A percentile compares a stretch with the other conserved stretches of the same genome.
These are phyloP conservation scores for Leptatherina wallacei DNA, from an alignment of 2,797 vertebrate genomes.

Conservation along the genomic window DNA sequence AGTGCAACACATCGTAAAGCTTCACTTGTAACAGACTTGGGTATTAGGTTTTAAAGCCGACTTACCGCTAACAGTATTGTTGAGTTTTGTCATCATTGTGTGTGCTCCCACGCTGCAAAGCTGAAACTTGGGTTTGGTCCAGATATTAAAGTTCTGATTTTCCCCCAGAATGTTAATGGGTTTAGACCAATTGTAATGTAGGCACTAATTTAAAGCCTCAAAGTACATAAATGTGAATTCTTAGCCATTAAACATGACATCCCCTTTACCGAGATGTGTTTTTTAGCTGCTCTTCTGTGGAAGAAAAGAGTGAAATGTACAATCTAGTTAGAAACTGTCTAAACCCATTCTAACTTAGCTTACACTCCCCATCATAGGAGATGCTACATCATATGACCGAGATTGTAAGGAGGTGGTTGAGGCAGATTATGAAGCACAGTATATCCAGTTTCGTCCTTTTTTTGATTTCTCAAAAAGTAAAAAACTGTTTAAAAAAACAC, in stretches of 20 bases:
- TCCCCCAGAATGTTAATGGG: background rate
- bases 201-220: background rate
- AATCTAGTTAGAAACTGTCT: background rate
- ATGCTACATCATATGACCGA: background rate
- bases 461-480: background rate
- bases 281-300: background rate
- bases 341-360: background rate
- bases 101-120: slow-evolving; percentile 8
- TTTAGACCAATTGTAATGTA: background rate
- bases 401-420: background rate
- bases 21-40: slow-evolving; percentile 23
- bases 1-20: slow-evolving; percentile 42
- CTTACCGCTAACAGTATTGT: slow-evolving; percentile 2
- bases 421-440: background rate
- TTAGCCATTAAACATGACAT: background rate
- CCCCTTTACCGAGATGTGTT: background rate
- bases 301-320: background rate
- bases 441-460: background rate
- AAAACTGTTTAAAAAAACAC: too few species aligned
- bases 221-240: background rate
- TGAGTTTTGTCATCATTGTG: background rate
- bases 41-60: slow-evolving; percentile 14
- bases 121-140: background rate
- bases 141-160: background rate
- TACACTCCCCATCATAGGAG: background rate